Percentiles rank a stretch among this genome's conserved stretches.
phyloP scores from a whole-genome alignment of 2,797 vertebrate genomes.

The Betta splendens region DNA sequence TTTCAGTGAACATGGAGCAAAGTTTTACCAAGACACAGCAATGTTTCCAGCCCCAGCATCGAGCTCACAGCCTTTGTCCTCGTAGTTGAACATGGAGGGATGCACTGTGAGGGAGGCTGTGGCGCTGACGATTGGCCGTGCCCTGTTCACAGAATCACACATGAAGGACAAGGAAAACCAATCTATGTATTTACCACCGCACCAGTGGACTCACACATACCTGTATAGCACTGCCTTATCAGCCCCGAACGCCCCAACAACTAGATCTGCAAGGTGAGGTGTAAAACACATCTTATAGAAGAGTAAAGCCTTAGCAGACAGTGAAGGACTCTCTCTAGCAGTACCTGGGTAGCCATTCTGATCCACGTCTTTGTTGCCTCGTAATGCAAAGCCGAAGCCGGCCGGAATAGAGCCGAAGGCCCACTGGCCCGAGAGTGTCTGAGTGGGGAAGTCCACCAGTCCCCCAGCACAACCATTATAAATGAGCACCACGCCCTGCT shows the following conservation, averaged over 20 bases:
- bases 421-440: constrained; percentile 87
- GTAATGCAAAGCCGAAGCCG: constrained; percentile 87
- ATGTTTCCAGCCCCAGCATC: constrained; percentile 67
- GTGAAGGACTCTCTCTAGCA: neutral
- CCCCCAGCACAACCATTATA: constrained; percentile 84
- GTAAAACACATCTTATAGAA: constrained; percentile 3
- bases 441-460: constrained; percentile 82
- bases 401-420: constrained; percentile 78
- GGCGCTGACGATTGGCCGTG: constrained; percentile 88
- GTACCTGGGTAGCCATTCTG: constrained; percentile 92
- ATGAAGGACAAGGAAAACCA: too few species aligned
- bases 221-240: constrained; percentile 89
- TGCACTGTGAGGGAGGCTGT: constrained; percentile 85
- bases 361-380: constrained; percentile 88
- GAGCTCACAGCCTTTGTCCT: constrained; percentile 87
- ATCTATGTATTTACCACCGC: neutral
- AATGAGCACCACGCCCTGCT: constrained; percentile 87
- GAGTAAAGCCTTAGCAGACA: neutral
- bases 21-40: constrained; percentile 85
- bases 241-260: constrained; percentile 91
- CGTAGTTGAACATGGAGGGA: constrained; percentile 91
- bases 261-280: constrained; percentile 81
- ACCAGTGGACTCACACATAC: constrained; percentile 64
- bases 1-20: neutral
- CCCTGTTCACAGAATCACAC: constrained; percentile 79